These are phyloP conservation scores for Melanerpes formicivorus DNA, from an alignment of 2,113 vertebrate genomes.

Conservation along the genomic window DNA sequence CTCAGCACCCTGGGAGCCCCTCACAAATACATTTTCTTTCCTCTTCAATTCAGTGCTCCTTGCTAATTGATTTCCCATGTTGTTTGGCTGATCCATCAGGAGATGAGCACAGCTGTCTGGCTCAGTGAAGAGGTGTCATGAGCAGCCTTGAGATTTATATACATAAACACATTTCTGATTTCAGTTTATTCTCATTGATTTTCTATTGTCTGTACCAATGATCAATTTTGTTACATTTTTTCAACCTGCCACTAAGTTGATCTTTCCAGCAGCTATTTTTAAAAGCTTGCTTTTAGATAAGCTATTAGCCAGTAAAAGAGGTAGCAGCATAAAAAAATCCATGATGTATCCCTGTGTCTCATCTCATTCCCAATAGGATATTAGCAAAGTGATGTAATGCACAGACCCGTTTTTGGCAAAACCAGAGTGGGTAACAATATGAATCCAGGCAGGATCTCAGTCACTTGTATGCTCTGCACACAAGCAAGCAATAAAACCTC, in stretches of 20 bases:
- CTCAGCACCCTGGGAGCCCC: not conserved
- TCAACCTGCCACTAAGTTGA: not conserved
- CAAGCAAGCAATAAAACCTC: not conserved
- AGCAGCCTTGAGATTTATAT: not conserved
- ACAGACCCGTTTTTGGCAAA: not conserved
- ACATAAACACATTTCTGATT: not conserved
- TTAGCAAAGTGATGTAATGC: not conserved
- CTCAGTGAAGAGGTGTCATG: not conserved
- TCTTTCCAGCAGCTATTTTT: not conserved
- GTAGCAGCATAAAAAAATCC: not conserved
- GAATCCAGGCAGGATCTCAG: too few species aligned
- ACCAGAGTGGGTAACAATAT: not conserved
- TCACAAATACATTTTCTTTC: not conserved
- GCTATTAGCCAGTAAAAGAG: not conserved
- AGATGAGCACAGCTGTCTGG: conserved; percentile 47
- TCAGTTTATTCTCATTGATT: conserved; percentile 13
- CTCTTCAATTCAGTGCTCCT: not conserved
- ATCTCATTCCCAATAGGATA: not conserved
- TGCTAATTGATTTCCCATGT: conserved; percentile 25
- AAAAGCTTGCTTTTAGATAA: not conserved
- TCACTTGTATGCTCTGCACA: not conserved
- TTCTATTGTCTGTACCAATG: conserved; percentile 22
- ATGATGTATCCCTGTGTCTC: not conserved
- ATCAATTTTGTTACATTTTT: not conserved
- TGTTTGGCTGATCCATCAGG: not conserved